Percentiles rank a stretch among this genome's conserved stretches.
These are phyloP conservation scores for Andrena bucephala DNA, from an alignment of 2,888 invertebrate species.

Conservation along the genomic window DNA sequence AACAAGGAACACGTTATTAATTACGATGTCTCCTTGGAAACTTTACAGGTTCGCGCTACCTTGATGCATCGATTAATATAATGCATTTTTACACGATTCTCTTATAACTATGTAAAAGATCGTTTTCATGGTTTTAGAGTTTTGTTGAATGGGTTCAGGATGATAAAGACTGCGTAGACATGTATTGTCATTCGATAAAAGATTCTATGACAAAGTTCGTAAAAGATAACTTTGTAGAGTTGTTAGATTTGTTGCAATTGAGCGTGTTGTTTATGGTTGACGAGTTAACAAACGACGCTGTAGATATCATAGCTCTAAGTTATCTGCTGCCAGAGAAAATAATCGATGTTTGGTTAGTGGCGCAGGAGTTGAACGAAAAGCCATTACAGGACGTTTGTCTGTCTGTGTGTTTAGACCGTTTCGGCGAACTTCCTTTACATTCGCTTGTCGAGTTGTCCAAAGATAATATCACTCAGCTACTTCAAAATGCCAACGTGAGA, in stretches of 20 bases:
- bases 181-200: slow-evolving; percentile 60
- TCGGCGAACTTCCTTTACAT: slow-evolving; percentile 69
- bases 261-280: slow-evolving; percentile 76
- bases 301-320: slow-evolving; percentile 70
- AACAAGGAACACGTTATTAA: slow-evolving; percentile 75
- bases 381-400: slow-evolving; percentile 70
- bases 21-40: slow-evolving; percentile 71
- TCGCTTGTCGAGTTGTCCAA: slow-evolving; percentile 50
- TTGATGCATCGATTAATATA: background rate
- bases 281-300: slow-evolving; percentile 70
- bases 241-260: slow-evolving; percentile 75
- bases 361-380: slow-evolving; percentile 72
- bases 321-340: slow-evolving; percentile 72
- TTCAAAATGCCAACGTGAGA: slow-evolving; percentile 73
- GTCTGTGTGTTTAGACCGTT: slow-evolving; percentile 75
- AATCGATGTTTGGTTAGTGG: slow-evolving; percentile 74
- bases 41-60: slow-evolving; percentile 71
- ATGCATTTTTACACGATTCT: too few species aligned
- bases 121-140: slow-evolving; percentile 66
- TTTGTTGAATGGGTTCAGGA: slow-evolving; percentile 77
- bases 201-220: slow-evolving; percentile 70
- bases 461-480: slow-evolving; percentile 68
- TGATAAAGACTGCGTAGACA: slow-evolving; percentile 44
- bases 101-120: background rate
- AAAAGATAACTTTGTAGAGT: slow-evolving; percentile 54